Evolutionary conservation across 1,140 invertebrate species (phyloP).

Genomic region (Drosophila saltans): DNA sequence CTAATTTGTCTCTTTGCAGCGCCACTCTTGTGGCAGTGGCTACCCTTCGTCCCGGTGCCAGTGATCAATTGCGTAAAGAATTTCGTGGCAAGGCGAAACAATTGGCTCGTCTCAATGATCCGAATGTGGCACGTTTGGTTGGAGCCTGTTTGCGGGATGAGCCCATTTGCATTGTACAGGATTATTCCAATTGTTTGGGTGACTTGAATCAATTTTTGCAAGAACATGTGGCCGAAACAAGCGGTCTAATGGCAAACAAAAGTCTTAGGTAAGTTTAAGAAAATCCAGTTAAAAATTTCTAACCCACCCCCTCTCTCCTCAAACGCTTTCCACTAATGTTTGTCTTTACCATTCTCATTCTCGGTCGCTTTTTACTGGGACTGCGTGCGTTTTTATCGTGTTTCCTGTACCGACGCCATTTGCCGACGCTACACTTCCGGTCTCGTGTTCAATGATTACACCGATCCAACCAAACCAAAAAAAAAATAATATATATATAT

Average conservation of each 20-base stretch:
- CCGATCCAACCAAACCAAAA: slow-evolving; percentile 56
- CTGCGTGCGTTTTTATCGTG: slow-evolving; percentile 75
- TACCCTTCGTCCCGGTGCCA: slow-evolving; percentile 87
- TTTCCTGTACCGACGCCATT: slow-evolving; percentile 78
- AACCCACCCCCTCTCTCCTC: background rate
- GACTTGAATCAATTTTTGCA: slow-evolving; percentile 91
- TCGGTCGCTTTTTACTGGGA: slow-evolving; percentile 26
- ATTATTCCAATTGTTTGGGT: slow-evolving; percentile 86
- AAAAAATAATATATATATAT: slow-evolving; percentile 25
- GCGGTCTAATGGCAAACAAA: slow-evolving; percentile 66
- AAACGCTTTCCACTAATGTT: slow-evolving; percentile 28
- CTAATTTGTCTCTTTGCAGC: slow-evolving; percentile 52
- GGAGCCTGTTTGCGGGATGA: slow-evolving; percentile 91
- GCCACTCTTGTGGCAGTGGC: slow-evolving; percentile 90
- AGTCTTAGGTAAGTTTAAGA: slow-evolving; percentile 59
- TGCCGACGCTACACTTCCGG: slow-evolving; percentile 79
- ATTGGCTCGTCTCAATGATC: slow-evolving; percentile 89
- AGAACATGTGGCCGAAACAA: slow-evolving; percentile 89
- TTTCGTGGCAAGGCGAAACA: slow-evolving; percentile 89
- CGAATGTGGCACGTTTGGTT: slow-evolving; percentile 90
- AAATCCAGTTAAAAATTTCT: slow-evolving; percentile 2
- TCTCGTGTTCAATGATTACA: slow-evolving; percentile 82
- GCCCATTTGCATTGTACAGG: slow-evolving; percentile 88
- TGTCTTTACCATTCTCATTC: slow-evolving; percentile 28
- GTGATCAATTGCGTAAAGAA: slow-evolving; percentile 86